Percentiles rank a stretch among this genome's conserved stretches.
Conservation (phyloP, 2,797 vertebrate genomes). For the Mus spretus region DNA sequence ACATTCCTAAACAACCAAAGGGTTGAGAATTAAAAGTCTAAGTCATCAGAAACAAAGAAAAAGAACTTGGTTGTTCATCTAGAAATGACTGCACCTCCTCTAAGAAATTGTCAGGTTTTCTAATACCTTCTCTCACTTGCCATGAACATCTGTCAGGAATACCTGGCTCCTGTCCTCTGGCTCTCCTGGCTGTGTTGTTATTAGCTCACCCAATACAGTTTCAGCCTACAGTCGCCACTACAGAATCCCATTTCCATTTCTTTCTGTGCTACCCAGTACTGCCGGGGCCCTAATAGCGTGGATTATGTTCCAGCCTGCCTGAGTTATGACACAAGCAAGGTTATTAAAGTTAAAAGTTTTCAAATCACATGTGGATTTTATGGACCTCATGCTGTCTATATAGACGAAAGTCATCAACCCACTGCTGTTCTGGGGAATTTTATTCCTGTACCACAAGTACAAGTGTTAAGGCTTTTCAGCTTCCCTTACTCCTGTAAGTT, state of each 20-base stretch:
- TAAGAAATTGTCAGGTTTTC: not conserved
- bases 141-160: not conserved
- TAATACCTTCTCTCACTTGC: not conserved
- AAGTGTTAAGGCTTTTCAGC: not conserved
- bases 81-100: not conserved
- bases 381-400: slow-evolving; percentile 72
- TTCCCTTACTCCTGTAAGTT: slow-evolving; percentile 3
- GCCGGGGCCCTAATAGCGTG: not conserved
- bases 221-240: not conserved
- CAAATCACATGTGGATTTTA: slow-evolving; percentile 80
- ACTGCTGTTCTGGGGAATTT: slow-evolving; percentile 60
- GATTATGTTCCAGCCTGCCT: slow-evolving; percentile 58
- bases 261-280: slow-evolving; percentile 17
- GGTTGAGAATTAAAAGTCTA: not conserved
- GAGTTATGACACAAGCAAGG: slow-evolving; percentile 75
- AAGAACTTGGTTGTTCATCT: not conserved
- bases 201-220: not conserved
- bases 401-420: slow-evolving; percentile 75
- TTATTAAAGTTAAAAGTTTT: slow-evolving; percentile 79
- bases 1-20: not conserved
- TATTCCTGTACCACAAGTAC: not conserved
- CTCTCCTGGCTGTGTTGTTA: not conserved
- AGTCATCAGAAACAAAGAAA: not conserved
- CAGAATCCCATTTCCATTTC: not conserved
- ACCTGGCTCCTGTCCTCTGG: not conserved